Conservation (phyloP, 2,888 invertebrate genomes). For the Cephus nigrinus region DNA sequence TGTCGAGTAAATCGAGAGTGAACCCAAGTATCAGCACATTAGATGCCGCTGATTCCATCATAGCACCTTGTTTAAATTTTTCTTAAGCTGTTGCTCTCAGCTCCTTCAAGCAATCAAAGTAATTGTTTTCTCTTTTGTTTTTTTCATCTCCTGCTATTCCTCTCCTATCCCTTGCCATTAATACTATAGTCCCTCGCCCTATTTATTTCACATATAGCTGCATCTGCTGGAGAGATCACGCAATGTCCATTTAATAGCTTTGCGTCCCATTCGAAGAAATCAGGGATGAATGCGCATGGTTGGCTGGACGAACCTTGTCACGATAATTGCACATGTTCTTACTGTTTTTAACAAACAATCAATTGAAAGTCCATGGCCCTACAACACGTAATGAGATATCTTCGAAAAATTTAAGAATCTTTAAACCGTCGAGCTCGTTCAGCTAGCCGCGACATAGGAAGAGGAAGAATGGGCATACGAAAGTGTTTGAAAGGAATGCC, state of each 20-base stretch:
- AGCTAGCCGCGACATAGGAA: conserved; percentile 9
- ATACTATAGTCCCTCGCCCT: too few species aligned
- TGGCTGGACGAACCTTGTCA: conserved; percentile 46
- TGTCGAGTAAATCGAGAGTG: conserved; percentile 53
- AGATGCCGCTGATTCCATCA: too few species aligned
- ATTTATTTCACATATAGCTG: conserved; percentile 1
- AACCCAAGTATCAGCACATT: conserved; percentile 5
- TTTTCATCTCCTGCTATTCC: too few species aligned
- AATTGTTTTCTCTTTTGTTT: too few species aligned
- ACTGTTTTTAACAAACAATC: too few species aligned
- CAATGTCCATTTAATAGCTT: conserved; percentile 64
- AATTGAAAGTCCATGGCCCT: too few species aligned
- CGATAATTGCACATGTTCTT: too few species aligned
- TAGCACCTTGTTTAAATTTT: too few species aligned
- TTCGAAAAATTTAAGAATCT: not conserved
- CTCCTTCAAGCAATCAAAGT: too few species aligned
- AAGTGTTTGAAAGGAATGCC: conserved; percentile 38
- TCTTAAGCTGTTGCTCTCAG: too few species aligned
- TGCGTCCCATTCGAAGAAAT: conserved; percentile 56
- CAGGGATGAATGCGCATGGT: conserved; percentile 52
- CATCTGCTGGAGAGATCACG: conserved; percentile 28
- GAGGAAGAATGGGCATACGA: conserved; percentile 17
- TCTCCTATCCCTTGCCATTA: too few species aligned
- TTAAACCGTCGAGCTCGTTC: conserved; percentile 8
- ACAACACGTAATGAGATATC: not conserved